Conservation (phyloP, 2,888 invertebrate genomes). For the Ceraclea dissimilis region DNA sequence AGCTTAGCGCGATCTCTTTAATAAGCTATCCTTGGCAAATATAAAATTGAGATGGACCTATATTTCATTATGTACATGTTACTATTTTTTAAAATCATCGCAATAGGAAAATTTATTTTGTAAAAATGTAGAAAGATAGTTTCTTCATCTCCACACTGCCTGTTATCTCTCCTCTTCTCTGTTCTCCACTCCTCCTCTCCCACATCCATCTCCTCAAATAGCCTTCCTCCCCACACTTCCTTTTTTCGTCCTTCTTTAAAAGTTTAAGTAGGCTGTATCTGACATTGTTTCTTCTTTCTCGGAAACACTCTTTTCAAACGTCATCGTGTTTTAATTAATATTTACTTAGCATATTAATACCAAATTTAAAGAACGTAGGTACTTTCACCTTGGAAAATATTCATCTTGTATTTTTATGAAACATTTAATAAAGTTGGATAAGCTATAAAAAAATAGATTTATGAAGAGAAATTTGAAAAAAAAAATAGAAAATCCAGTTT, state of each 20-base stretch:
- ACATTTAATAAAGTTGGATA: neutral
- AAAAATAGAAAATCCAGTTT: too few relatives aligned
- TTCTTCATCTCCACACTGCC: neutral
- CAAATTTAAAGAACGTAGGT: neutral
- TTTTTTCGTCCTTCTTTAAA: neutral
- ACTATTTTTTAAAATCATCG: too few relatives aligned
- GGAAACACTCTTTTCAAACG: slow-evolving; percentile 10
- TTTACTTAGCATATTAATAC: slow-evolving; percentile 10
- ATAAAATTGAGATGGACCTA: too few relatives aligned
- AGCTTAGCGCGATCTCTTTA: too few relatives aligned
- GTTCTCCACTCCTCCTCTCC: neutral
- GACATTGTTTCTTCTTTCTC: slow-evolving; percentile 14
- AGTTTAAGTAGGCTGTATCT: slow-evolving; percentile 9
- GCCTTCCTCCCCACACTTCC: neutral
- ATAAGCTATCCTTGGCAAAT: too few relatives aligned
- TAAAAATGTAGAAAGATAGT: too few relatives aligned
- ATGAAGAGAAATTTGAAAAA: too few relatives aligned
- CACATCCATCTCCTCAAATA: neutral
- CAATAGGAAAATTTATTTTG: too few relatives aligned
- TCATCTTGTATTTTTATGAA: neutral
- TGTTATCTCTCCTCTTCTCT: neutral
- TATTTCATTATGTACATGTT: too few relatives aligned
- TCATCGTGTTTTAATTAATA: slow-evolving; percentile 18
- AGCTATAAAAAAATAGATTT: neutral
- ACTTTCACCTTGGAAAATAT: neutral